phyloP scores from a whole-genome alignment of 2,888 invertebrate species.

The Dicycla oo region DNA sequence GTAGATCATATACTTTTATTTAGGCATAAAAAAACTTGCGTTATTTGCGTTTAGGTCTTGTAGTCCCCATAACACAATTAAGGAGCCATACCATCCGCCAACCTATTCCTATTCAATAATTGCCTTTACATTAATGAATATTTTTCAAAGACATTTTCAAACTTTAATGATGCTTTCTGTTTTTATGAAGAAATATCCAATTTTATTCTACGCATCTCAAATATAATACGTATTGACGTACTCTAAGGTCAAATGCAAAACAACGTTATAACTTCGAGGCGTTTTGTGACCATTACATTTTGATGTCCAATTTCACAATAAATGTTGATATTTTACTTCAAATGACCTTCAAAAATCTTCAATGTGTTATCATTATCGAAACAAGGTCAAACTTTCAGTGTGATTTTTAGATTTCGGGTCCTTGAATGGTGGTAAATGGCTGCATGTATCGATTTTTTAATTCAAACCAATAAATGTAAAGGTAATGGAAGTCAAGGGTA shows the following conservation, averaged over 20 bases:
- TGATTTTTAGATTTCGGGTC: neutral
- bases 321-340: slow-evolving; percentile 24
- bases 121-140: neutral
- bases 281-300: slow-evolving; percentile 36
- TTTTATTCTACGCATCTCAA: slow-evolving; percentile 9
- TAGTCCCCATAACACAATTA: neutral
- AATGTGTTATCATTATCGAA: slow-evolving; percentile 28
- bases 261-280: slow-evolving; percentile 23
- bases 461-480: neutral
- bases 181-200: neutral
- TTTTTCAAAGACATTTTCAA: slow-evolving; percentile 8
- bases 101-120: no score
- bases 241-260: slow-evolving; percentile 20
- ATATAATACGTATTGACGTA: slow-evolving; percentile 6
- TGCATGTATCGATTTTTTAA: slow-evolving; percentile 27
- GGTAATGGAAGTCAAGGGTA: neutral
- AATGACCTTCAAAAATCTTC: slow-evolving; percentile 22
- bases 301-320: slow-evolving; percentile 40
- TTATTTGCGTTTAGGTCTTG: no score
- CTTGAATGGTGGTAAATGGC: slow-evolving; percentile 8
- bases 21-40: no score
- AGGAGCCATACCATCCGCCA: neutral
- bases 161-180: slow-evolving; percentile 5
- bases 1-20: no score
- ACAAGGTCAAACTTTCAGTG: slow-evolving; percentile 37